Percentiles rank a stretch among this genome's conserved stretches.
phyloP scores from a whole-genome alignment of 30 jellyfish, hydroid and myxozoan genomes.

The Pseudorhiza aurosa region DNA sequence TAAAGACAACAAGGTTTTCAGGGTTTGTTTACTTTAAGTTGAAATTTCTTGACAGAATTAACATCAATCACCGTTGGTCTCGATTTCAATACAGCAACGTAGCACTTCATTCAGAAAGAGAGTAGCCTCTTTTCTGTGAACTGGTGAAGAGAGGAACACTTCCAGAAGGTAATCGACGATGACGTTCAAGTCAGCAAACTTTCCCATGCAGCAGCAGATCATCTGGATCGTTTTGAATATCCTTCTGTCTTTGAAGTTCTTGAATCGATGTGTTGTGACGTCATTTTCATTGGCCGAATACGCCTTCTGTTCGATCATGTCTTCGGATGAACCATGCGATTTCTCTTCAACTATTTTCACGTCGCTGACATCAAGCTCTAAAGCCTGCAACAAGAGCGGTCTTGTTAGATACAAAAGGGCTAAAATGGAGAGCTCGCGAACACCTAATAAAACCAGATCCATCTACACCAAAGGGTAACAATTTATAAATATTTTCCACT shows the following conservation, averaged over 20 bases:
- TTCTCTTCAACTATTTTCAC: conserved; percentile 76
- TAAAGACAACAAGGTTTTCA: no score
- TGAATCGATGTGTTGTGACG: conserved; percentile 33
- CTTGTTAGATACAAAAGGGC: no score
- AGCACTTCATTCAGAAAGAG: conserved; percentile 69
- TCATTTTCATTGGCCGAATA: neutral
- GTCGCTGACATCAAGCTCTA: conserved; percentile 71
- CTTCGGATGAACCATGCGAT: conserved; percentile 21
- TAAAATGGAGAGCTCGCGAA: no score
- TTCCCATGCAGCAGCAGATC: conserved; percentile 60
- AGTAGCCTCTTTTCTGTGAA: conserved; percentile 63
- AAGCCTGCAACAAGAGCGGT: conserved; percentile 56
- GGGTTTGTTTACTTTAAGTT: no score
- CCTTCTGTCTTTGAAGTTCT: conserved; percentile 48
- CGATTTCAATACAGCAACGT: conserved; percentile 12
- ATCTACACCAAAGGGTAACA: no score
- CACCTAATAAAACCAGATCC: no score
- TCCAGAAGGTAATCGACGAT: conserved; percentile 85
- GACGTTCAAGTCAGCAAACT: conserved; percentile 55
- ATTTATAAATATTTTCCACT: no score
- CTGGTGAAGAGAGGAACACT: conserved; percentile 34
- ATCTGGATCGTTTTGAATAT: conserved; percentile 35
- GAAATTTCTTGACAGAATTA: no score
- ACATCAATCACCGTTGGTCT: neutral
- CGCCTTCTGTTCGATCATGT: neutral